Percentiles rank a stretch among this genome's conserved stretches.
Evolutionary conservation across 2,113 vertebrate species (phyloP).

Genomic region (Labeo rohita): DNA sequence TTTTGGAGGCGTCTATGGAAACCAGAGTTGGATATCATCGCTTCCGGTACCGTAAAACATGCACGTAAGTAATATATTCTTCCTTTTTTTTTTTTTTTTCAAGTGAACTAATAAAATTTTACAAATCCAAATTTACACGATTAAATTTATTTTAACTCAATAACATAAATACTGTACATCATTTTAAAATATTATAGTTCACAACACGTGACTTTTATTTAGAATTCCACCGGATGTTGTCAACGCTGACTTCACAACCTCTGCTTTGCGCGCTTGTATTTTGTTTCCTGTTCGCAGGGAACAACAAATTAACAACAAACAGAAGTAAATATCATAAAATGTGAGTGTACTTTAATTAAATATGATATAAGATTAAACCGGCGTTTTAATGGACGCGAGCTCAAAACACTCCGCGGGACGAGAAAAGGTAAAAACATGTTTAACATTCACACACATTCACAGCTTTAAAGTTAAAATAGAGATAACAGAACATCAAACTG

Average conservation of each 20-base stretch:
- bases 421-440: constrained; percentile 23
- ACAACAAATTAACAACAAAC: background rate
- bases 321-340: background rate
- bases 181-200: background rate
- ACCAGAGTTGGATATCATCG: background rate
- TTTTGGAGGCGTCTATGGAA: background rate
- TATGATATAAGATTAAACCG: background rate
- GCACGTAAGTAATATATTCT: background rate
- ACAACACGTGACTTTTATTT: constrained; percentile 15
- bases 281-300: constrained; percentile 33
- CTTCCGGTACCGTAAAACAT: background rate
- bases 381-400: constrained; percentile 52
- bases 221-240: background rate
- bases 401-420: background rate
- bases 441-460: background rate
- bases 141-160: background rate
- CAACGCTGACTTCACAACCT: background rate
- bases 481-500: background rate
- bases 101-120: background rate
- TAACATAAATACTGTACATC: background rate
- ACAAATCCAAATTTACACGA: background rate
- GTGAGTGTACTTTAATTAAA: constrained; percentile 55
- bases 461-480: background rate
- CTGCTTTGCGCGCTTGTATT: constrained; percentile 23
- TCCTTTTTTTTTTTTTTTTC: background rate